A percentile compares a stretch with the other conserved stretches of the same genome.
Conservation (phyloP, 2,113 vertebrate species). For the Romanogobio albipinnatus region DNA sequence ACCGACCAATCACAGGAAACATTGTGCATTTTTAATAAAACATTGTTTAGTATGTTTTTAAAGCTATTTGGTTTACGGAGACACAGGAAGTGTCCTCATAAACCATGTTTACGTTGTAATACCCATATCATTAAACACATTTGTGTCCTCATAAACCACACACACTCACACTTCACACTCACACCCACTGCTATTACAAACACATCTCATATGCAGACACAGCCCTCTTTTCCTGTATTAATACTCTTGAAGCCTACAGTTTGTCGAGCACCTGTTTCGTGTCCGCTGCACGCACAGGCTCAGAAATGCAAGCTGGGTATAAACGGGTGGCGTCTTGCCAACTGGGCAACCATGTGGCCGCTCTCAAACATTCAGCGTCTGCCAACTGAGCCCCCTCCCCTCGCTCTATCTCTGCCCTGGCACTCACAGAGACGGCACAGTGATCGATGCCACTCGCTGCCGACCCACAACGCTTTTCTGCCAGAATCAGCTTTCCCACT, state of each 20-base stretch:
- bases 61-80: too few relatives aligned
- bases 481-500: conserved; percentile 55
- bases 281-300: conserved; percentile 68
- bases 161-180: not conserved
- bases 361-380: conserved; percentile 68
- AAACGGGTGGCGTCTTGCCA: conserved; percentile 62
- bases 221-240: not conserved
- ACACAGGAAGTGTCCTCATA: too few relatives aligned
- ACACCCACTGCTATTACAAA: not conserved
- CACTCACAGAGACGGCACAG: conserved; percentile 51
- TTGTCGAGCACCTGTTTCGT: conserved; percentile 76
- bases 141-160: too few relatives aligned
- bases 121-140: too few relatives aligned
- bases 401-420: conserved; percentile 25
- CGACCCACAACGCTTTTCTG: conserved; percentile 58
- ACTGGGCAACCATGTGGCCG: conserved; percentile 59
- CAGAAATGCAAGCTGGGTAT: conserved; percentile 62
- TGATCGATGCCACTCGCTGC: conserved; percentile 64
- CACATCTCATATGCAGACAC: too few relatives aligned
- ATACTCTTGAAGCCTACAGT: conserved; percentile 51
- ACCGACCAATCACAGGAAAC: too few relatives aligned
- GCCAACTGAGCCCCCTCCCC: conserved; percentile 59
- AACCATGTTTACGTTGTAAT: too few relatives aligned
- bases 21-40: too few relatives aligned
- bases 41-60: too few relatives aligned